Evolutionary conservation across 2,113 vertebrate genomes (phyloP), one percentile per base, ranked within the genome.

Genomic region (Pterocles burchelli): DNA sequence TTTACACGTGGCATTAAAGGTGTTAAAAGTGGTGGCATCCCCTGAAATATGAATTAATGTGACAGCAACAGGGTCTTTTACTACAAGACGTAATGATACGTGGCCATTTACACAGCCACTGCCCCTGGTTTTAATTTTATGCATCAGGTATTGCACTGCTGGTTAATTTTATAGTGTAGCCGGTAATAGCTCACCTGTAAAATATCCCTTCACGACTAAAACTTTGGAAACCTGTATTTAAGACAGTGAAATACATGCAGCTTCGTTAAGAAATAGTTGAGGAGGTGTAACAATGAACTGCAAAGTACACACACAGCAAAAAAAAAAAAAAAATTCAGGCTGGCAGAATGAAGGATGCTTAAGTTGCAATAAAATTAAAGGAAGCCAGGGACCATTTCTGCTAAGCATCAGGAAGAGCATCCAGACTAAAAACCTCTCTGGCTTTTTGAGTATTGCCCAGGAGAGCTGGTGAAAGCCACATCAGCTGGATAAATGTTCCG

Each of bases 361-460:
- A 75, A 90, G 49, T 68, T 57, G 83, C 86, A 89, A 77, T 3
- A 78, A 87, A 70, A 82, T 87, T 57, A 94, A 95, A 96, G 68
- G 34, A 91, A 91, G 52, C 49, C 10, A 2, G 57, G 55, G 68
- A 85, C 49, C 21, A 61, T 77, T 93, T 90, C 83, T 96, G 76
- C 61, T 84, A 81, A 78, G 82, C 68, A 71, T 48, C 59, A 80
- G 75, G 90, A 96, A 65, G 22, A 57, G 24, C 33, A 92, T 75
- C n/a, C 85, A 51, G 76, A 75, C 61, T 92, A 84, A 94, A 95
- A 93, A 92, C 62, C 80, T 93, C 88, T 73, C 74, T 51, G 79
- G 79, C 70, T 95, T 90, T 91, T 43, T 78, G 36, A 75, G 46
- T 28, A 55, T 25, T 92, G 92, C 93, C 88, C 92, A 78, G 57